Evolutionary conservation across 2,888 invertebrate species (phyloP).

Genomic region (Pteria penguin): DNA sequence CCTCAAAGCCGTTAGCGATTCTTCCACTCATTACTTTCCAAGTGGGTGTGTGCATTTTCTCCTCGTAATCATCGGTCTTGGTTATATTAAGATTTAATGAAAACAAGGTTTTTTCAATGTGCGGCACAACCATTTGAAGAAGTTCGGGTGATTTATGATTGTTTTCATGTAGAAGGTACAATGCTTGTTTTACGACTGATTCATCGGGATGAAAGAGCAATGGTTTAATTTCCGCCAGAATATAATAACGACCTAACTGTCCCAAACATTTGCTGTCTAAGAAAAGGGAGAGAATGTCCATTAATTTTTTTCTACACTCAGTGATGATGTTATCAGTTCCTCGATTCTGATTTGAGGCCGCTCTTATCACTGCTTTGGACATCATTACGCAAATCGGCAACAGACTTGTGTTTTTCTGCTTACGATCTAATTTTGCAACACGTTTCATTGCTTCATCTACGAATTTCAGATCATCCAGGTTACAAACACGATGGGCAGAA

Average conservation of each 20-base stretch:
- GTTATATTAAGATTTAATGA: slow-evolving; percentile 4
- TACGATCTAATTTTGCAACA: too few relatives aligned
- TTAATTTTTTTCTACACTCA: too few relatives aligned
- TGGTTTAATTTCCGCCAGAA: background rate
- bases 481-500: too few relatives aligned
- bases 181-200: background rate
- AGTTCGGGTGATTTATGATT: background rate
- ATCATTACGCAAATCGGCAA: too few relatives aligned
- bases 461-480: too few relatives aligned
- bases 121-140: background rate
- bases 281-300: too few relatives aligned
- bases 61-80: background rate
- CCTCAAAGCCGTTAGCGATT: slow-evolving; percentile 19
- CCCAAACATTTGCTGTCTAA: background rate
- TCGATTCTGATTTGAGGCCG: too few relatives aligned
- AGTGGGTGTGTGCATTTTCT: background rate
- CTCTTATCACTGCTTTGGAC: too few relatives aligned
- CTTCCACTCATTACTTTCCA: slow-evolving; percentile 24
- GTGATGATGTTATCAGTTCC: too few relatives aligned
- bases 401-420: too few relatives aligned
- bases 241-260: background rate
- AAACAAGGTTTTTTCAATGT: slow-evolving; percentile 3
- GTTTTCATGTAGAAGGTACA: background rate
- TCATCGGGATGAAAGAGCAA: slow-evolving; percentile 12
- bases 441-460: too few relatives aligned